Conservation (phyloP, 2,113 vertebrate species). For the Cromileptes altivelis region DNA sequence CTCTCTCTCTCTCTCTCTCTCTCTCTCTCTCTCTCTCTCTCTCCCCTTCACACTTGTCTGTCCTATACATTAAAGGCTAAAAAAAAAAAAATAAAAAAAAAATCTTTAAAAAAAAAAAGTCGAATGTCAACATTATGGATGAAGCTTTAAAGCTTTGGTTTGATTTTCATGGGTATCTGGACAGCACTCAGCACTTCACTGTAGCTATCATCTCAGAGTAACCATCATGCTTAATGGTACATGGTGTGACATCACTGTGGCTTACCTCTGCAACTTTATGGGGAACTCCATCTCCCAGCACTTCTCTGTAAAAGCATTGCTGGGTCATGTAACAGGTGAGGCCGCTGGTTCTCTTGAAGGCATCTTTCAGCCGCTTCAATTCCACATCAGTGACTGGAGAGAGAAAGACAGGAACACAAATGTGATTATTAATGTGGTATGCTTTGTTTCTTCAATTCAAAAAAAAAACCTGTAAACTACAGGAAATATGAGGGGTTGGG, state of each 20-base stretch:
- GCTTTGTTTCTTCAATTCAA: neutral
- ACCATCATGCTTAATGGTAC: neutral
- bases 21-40: no score
- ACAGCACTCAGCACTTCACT: neutral
- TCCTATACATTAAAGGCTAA: no score
- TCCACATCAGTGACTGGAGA: conserved; percentile 95
- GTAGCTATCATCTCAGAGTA: neutral
- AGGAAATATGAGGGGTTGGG: no score
- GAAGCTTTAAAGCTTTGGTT: no score
- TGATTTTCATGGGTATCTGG: neutral
- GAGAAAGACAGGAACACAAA: conserved; percentile 4
- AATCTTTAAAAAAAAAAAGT: no score
- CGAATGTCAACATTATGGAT: no score
- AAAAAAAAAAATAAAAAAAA: no score
- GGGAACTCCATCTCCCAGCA: conserved; percentile 97
- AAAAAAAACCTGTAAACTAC: neutral
- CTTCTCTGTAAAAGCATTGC: conserved; percentile 97
- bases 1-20: no score
- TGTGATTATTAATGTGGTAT: no score
- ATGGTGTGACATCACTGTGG: neutral
- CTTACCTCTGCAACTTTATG: conserved; percentile 97
- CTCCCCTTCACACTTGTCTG: no score
- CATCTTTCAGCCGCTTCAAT: conserved; percentile 97
- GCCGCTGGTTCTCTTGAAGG: conserved; percentile 98
- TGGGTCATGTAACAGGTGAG: conserved; percentile 97